Evolutionary conservation across 1,140 invertebrate genomes (phyloP), one percentile per base, ranked within the genome.

Genomic region (Halyomorpha halys): DNA sequence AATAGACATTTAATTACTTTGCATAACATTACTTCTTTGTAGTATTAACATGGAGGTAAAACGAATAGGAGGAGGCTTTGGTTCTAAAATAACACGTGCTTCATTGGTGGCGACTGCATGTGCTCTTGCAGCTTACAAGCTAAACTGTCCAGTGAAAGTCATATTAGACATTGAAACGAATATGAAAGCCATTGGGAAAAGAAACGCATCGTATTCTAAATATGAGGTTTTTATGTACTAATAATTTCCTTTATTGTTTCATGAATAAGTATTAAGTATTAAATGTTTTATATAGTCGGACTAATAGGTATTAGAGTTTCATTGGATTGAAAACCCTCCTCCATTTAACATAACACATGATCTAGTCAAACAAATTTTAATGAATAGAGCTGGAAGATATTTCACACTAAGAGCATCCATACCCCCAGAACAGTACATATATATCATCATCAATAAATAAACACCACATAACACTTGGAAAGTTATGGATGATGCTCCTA

Each of bases 51-150:
- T 87, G 1, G 76, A 78, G 68, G 80, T 86, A 0, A 77, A 81
- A 61, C 77, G 87, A 49, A 62, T 89, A 0, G 88, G 88, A 0
- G 88, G 88, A 30, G 85, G 75, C 4, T 91, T 87, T 62, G 88
- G 86, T 11, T 77, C 79, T 39, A 86, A 89, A 73, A 79, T 83
- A 47, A 79, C 80, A 3, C 76, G 85, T 4, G 74, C 77, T 15
- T 72, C 74, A 0, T 72, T 78, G 47, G 73, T 80, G 2, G 76
- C 83, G 0, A 77, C 79, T 15, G 81, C 83, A 1, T 83, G 82
- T 64, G 83, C 85, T 0, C 67, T 89, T 2, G 84, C 80, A 2
- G 81, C 82, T 8, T 71, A 79, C 62, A 79, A 80, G 39, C 71
- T 85, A 25, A 78, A 83, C 69, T 72, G 75, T 34, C 83, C 86